Base-by-base conservation (phyloP, 2,797 vertebrate genomes). In the Loriculus beryllinus region DNA sequence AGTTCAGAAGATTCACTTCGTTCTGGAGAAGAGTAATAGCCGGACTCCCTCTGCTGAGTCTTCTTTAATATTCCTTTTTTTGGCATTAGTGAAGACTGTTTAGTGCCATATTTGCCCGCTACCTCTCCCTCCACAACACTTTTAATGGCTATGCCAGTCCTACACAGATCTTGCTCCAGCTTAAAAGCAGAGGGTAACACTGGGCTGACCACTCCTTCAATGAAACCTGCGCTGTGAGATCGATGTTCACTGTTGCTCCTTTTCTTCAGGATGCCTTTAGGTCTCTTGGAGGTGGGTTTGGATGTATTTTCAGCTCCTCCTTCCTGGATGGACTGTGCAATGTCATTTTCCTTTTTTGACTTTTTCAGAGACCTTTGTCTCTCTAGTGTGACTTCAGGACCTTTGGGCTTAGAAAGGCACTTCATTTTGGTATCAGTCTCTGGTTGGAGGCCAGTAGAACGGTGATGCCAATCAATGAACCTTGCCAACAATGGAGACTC, bases 21-120 rank as follows among this genome's bases (percentile, higher is more conserved):
- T 96, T 99, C 99, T 4, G 99, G 99, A 65, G 99, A 99, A 15
- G 99, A 99, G 96, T 99, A 99, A 97, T 99, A 99, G 92, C 99
- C 99, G 5, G 99, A 99, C 97, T 99, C 99, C 96, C 99, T 98
- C 97, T 99, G 99, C 95, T 99, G 99, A 82, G 99, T 99, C 97
- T 99, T 99, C 97, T 99, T 99, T 94, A 99, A 97, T 96, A 99
- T 99, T 97, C 99, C 99, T 97, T 99, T 99, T 97, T 99, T 99
- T 87, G 99, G 99, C 97, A 99, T 98, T 12, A 98, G 97, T 20
- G 98, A 98, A 35, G 97, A 96, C 79, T 98, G 97, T 63, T 98
- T 98, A 95, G 97, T 98, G 94, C 98, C 94, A 26, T 98, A 98
- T 95, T 98, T 99, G 11, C 98, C 97, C 0, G 96, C 98, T 26